Evolutionary conservation across 2,888 invertebrate species (phyloP).

Genomic region (Macaria notata): DNA sequence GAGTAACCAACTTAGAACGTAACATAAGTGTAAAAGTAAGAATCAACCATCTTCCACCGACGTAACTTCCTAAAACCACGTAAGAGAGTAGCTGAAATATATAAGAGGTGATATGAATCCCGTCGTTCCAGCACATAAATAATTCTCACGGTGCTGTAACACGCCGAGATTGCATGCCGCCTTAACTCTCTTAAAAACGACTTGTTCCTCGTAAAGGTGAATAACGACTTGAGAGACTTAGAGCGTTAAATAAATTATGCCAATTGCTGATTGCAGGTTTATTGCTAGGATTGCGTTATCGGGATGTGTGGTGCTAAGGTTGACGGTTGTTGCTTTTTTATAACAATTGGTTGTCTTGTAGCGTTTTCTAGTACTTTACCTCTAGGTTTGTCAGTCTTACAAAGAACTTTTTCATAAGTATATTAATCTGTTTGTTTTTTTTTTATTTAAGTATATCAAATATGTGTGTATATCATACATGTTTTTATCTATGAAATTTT

Average conservation of each 20-base stretch:
- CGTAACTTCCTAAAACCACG: conserved; percentile 23
- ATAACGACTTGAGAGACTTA: conserved; percentile 50
- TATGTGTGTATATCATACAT: too few relatives aligned
- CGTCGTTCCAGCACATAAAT: conserved; percentile 53
- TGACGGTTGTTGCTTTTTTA: not conserved
- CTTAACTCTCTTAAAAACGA: conserved; percentile 69
- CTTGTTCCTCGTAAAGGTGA: conserved; percentile 71
- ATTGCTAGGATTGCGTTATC: conserved; percentile 36
- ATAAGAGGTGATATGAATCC: conserved; percentile 45
- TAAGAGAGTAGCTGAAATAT: conserved; percentile 26
- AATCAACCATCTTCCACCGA: conserved; percentile 10
- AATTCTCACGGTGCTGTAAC: conserved; percentile 54
- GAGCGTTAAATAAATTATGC: conserved; percentile 60
- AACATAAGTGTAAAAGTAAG: too few relatives aligned
- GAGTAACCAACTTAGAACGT: not conserved
- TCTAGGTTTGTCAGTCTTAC: too few relatives aligned
- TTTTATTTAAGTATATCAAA: too few relatives aligned
- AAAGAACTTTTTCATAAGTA: too few relatives aligned
- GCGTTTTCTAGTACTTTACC: not conserved
- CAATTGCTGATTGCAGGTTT: conserved; percentile 53
- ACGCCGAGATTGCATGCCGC: conserved; percentile 65
- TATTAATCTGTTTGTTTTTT: too few relatives aligned
- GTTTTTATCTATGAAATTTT: too few relatives aligned
- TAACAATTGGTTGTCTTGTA: not conserved
- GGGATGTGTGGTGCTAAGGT: not conserved